phyloP scores from a whole-genome alignment of 2,888 invertebrate species.

The Prostheceraeus crozeri region DNA sequence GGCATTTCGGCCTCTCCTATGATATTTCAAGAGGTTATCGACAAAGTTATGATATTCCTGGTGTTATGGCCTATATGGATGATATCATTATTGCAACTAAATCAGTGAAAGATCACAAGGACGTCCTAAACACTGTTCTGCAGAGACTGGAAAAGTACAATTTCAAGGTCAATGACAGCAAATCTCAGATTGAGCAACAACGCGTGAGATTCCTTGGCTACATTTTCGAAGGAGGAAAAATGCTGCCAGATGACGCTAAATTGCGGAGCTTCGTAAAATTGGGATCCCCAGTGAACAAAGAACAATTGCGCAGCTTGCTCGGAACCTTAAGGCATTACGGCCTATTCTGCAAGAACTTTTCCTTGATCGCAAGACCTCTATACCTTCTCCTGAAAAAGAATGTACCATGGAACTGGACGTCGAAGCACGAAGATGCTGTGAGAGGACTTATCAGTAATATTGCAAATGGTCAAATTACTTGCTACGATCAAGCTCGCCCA shows the following conservation, averaged over 20 bases:
- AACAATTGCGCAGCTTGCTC: conserved; percentile 10
- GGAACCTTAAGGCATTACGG: background rate
- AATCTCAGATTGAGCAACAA: conserved; percentile 19
- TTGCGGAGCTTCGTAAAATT: no score
- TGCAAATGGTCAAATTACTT: background rate
- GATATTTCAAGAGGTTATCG: conserved; percentile 35
- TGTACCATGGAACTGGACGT: conserved; percentile 4
- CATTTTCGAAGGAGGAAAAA: background rate
- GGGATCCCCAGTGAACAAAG: no score
- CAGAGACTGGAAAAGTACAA: conserved; percentile 26
- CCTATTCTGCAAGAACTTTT: conserved; percentile 1
- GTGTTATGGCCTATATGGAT: conserved; percentile 31
- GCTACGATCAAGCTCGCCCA: background rate
- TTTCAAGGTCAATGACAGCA: conserved; percentile 31
- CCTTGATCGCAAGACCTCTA: conserved; percentile 2
- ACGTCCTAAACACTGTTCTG: conserved; percentile 2
- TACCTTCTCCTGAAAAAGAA: conserved; percentile 1
- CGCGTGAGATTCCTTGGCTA: conserved; percentile 29
- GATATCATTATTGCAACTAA: conserved; percentile 29
- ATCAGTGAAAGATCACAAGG: conserved; percentile 16
- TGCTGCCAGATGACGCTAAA: conserved; percentile 28
- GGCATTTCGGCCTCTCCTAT: conserved; percentile 34
- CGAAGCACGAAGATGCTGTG: conserved; percentile 2
- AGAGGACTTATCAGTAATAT: background rate
- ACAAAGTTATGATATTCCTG: conserved; percentile 31